Percentiles rank a stretch among this genome's conserved stretches.
These are phyloP conservation scores for Lymantria monacha DNA, from an alignment of 2,888 invertebrate species.

Conservation along the genomic window DNA sequence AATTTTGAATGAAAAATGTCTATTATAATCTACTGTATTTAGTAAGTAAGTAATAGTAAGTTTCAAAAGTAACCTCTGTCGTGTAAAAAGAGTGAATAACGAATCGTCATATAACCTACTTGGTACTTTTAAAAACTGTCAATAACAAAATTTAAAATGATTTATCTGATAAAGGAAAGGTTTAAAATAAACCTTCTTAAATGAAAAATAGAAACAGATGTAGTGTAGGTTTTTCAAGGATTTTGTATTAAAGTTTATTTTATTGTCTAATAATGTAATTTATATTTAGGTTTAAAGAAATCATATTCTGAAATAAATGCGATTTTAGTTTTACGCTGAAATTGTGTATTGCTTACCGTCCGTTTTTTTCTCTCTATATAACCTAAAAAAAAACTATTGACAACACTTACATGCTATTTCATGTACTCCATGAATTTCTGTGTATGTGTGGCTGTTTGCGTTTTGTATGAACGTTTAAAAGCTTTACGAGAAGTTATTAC, in stretches of 20 bases:
- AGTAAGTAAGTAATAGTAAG: no score
- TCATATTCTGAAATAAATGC: constrained; percentile 3
- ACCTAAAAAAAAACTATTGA: neutral
- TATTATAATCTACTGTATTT: no score
- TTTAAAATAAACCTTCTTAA: no score
- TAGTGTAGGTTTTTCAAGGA: neutral
- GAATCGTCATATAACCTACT: no score
- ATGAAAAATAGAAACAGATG: neutral
- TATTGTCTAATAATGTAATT: neutral
- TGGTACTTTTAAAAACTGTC: no score
- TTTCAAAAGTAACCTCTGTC: no score
- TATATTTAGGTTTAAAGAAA: neutral
- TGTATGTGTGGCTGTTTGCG: constrained; percentile 11
- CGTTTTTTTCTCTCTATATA: neutral
- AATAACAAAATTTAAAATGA: no score
- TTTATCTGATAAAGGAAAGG: no score
- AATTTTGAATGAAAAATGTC: no score
- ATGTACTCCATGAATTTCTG: constrained; percentile 1
- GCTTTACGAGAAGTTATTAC: constrained; percentile 3
- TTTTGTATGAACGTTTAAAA: constrained; percentile 17
- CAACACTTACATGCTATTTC: neutral
- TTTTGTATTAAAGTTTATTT: neutral
- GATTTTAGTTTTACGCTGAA: neutral
- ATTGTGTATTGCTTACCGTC: constrained; percentile 4
- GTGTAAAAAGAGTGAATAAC: no score